Evolutionary conservation across 2,888 invertebrate species (phyloP), one percentile per base, ranked within the genome.

Genomic region (Melipona bicolor): DNA sequence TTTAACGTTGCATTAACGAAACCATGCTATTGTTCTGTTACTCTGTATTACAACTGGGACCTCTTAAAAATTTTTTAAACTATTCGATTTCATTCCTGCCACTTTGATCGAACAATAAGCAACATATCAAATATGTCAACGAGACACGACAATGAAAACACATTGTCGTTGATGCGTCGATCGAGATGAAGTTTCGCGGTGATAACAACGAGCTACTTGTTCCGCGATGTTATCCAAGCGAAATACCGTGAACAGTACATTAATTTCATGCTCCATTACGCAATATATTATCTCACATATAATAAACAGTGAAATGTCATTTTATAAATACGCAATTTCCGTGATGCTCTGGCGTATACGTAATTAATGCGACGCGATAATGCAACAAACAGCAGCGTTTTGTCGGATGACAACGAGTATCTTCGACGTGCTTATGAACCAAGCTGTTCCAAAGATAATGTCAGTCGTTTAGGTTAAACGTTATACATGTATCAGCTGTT

Each of bases 311-410:
- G 70, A 81, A 82, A 82, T n/a, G 74, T 52, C 70, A 61, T 71
- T 80, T 80, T 71, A 77, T 71, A 71, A 77, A 80, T 61, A 76
- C 56, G 70, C 68, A 79, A 75, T 64, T 59, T 77, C 49, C 56
- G n/a, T 24, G 65, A 50, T 64, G 50, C 27, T 13, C 36, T 21
- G 4, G 17, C 32, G 50, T 52, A 64, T 56, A 17, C 21, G 64
- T 52, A 59, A 77, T 68, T 61, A 32, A 76, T 24, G 21, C 9
- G 68, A n/a, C 49, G 19, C 17, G 61, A 62, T 68, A 62, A 74
- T 32, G 61, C 52, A 49, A 61, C 17, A 43, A 68, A 70, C 24
- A 59, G 32, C 21, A 43, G 32, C 50, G 17, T 24, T 15, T 11
- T 15, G 24, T 59, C 11, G 6, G 21, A 24, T 5, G 49, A 67